These are phyloP conservation scores for Eidolon dupreanum DNA, from an alignment of 2,797 vertebrate genomes.

Conservation along the genomic window DNA sequence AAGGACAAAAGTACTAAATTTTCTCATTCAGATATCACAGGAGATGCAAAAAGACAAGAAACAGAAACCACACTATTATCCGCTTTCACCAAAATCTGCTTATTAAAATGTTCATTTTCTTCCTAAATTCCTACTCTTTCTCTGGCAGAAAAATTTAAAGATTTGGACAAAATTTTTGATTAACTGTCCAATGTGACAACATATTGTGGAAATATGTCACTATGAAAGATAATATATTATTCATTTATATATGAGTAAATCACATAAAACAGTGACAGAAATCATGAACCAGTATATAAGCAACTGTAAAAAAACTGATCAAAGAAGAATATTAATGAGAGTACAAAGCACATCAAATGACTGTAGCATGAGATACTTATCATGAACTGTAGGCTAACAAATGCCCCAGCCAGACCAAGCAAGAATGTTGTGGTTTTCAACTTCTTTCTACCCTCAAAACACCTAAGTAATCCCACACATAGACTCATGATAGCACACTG, in stretches of 20 bases:
- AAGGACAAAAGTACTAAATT: background rate
- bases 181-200: background rate
- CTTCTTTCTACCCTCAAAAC: background rate
- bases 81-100: background rate
- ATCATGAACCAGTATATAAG: background rate
- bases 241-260: background rate
- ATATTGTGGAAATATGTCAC: background rate
- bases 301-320: background rate
- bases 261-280: background rate
- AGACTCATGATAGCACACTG: background rate
- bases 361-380: background rate
- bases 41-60: background rate
- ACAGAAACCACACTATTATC: background rate
- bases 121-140: conserved; percentile 10
- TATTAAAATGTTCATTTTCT: background rate
- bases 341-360: background rate
- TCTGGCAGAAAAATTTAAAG: background rate
- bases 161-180: background rate
- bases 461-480: background rate
- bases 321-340: background rate
- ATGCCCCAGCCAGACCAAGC: background rate
- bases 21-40: background rate
- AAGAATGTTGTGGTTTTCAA: background rate
- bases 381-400: background rate
- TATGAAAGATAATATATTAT: background rate